A percentile compares a stretch with the other conserved stretches of the same genome.
phyloP scores from a whole-genome alignment of 2,113 vertebrate species.

The Dendrocopos noguchii region DNA sequence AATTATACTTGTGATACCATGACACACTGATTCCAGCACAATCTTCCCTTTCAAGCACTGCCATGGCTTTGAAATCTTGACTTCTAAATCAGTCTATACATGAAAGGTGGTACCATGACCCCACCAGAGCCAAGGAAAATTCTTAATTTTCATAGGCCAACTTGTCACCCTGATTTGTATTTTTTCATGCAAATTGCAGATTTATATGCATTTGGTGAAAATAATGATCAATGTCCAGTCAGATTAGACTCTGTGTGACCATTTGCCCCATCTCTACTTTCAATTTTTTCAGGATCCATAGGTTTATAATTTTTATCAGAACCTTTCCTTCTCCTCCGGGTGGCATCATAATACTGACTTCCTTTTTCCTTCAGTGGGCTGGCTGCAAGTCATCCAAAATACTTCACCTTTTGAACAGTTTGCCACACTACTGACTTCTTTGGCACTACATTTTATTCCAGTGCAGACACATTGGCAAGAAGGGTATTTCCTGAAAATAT shows the following conservation, averaged over 20 bases:
- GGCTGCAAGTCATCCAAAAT: background rate
- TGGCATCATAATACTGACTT: slow-evolving; percentile 26
- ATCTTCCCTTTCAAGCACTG: background rate
- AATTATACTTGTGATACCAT: background rate
- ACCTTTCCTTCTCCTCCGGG: slow-evolving; percentile 23
- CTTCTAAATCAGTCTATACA: background rate
- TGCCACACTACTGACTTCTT: background rate
- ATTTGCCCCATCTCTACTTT: background rate
- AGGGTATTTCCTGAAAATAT: background rate
- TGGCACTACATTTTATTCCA: background rate
- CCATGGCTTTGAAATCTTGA: background rate
- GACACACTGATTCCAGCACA: background rate
- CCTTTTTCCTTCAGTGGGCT: background rate
- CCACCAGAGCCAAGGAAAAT: background rate
- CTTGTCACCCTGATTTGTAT: background rate
- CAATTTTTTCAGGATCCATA: background rate
- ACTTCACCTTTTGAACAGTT: background rate
- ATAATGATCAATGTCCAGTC: background rate
- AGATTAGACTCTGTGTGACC: background rate
- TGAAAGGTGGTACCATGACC: background rate
- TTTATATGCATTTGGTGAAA: background rate
- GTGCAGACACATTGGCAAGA: background rate
- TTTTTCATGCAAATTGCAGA: background rate
- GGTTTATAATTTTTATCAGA: background rate
- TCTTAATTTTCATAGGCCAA: background rate